Conservation (phyloP, 2,888 invertebrate genomes). For the Eilema griseolum region DNA sequence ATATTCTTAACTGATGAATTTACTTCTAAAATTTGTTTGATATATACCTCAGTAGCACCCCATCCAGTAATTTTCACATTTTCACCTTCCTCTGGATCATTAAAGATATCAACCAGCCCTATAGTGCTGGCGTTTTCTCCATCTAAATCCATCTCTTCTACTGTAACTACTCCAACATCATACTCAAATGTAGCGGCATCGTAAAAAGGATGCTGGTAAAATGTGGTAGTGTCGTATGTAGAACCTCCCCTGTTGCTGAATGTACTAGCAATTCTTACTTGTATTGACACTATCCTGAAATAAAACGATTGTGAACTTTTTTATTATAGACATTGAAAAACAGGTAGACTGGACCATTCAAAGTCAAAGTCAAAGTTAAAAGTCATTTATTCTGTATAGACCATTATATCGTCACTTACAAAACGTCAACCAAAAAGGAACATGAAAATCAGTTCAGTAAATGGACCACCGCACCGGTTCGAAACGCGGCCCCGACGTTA, state of each 20-base stretch:
- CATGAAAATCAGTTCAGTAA: too few species aligned
- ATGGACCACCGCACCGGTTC: too few species aligned
- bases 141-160: conserved; percentile 68
- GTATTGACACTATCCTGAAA: conserved; percentile 62
- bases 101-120: conserved; percentile 48
- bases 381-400: too few species aligned
- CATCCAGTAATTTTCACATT: conserved; percentile 72
- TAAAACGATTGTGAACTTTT: not conserved
- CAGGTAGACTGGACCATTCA: too few species aligned
- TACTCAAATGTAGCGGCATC: conserved; percentile 70
- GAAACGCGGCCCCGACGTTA: too few species aligned
- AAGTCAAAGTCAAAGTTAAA: too few species aligned
- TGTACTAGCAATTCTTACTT: conserved; percentile 76
- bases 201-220: conserved; percentile 73
- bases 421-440: too few species aligned
- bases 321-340: too few species aligned
- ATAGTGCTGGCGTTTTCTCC: conserved; percentile 61
- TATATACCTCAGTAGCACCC: conserved; percentile 76
- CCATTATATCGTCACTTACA: too few species aligned
- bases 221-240: conserved; percentile 64
- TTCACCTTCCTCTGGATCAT: conserved; percentile 56
- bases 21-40: too few species aligned
- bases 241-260: conserved; percentile 70
- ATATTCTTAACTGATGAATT: too few species aligned
- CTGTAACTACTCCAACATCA: conserved; percentile 76